These are phyloP conservation scores for Tinea trinotella DNA, from an alignment of 2,888 invertebrate genomes.

Conservation along the genomic window DNA sequence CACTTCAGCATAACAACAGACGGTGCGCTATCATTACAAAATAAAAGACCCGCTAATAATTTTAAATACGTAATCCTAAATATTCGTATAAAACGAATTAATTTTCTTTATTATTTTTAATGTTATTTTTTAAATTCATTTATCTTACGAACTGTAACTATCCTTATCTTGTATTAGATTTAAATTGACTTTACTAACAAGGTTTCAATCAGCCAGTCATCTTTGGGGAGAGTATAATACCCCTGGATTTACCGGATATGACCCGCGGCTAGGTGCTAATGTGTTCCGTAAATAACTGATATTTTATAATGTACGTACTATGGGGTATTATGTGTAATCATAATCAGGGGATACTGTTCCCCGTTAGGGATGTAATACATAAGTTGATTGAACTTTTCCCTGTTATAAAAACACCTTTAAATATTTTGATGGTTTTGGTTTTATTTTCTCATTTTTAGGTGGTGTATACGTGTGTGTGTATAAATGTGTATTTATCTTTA, in stretches of 20 bases:
- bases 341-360: constrained; percentile 1
- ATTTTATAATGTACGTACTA: background rate
- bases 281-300: constrained; percentile 35
- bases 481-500: too few relatives aligned
- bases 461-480: too few relatives aligned
- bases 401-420: background rate
- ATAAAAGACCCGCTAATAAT: too few relatives aligned
- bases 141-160: constrained; percentile 4
- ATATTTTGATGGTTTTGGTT: too few relatives aligned
- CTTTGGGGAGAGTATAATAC: constrained; percentile 33
- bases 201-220: constrained; percentile 34
- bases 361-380: constrained; percentile 10
- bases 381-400: background rate
- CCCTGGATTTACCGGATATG: constrained; percentile 59
- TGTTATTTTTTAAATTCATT: too few relatives aligned
- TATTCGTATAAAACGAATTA: too few relatives aligned
- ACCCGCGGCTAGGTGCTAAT: constrained; percentile 53
- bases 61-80: too few relatives aligned
- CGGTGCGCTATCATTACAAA: too few relatives aligned
- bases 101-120: too few relatives aligned
- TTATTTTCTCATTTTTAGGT: too few relatives aligned
- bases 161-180: constrained; percentile 39
- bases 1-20: too few relatives aligned
- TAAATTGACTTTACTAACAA: constrained; percentile 39
- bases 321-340: constrained; percentile 14